A percentile compares a stretch with the other conserved stretches of the same genome.
phyloP scores from a whole-genome alignment of 2,888 invertebrate genomes.

The Cynaeus angustus region DNA sequence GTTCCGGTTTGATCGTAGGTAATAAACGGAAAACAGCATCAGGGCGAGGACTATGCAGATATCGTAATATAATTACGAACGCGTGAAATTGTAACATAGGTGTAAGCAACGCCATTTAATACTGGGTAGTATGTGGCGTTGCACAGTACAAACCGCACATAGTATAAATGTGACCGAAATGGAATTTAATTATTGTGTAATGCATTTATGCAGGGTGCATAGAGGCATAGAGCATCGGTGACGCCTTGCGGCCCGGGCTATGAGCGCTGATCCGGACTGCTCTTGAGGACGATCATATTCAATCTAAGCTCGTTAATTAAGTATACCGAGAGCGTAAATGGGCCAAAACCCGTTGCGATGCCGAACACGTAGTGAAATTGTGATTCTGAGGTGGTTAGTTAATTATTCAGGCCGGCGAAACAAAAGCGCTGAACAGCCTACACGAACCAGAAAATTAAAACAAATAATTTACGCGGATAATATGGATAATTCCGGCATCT shows the following conservation, averaged over 20 bases:
- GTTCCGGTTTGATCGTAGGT: slow-evolving; percentile 25
- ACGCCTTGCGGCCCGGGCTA: slow-evolving; percentile 60
- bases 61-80: slow-evolving; percentile 69
- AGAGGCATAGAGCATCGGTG: slow-evolving; percentile 39
- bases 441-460: slow-evolving; percentile 67
- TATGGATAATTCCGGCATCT: slow-evolving; percentile 56
- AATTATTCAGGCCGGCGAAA: slow-evolving; percentile 68
- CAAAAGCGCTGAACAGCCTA: slow-evolving; percentile 64
- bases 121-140: slow-evolving; percentile 64
- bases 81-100: slow-evolving; percentile 70
- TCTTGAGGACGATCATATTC: slow-evolving; percentile 57
- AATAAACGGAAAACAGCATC: slow-evolving; percentile 42
- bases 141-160: slow-evolving; percentile 67
- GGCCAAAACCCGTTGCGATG: slow-evolving; percentile 66
- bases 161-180: slow-evolving; percentile 70
- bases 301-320: slow-evolving; percentile 63
- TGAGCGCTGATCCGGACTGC: slow-evolving; percentile 52
- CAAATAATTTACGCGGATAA: slow-evolving; percentile 66
- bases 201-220: slow-evolving; percentile 67
- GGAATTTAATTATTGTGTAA: slow-evolving; percentile 72
- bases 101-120: slow-evolving; percentile 68
- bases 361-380: slow-evolving; percentile 70
- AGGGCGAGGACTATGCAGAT: slow-evolving; percentile 57
- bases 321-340: slow-evolving; percentile 61
- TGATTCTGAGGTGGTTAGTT: slow-evolving; percentile 70